Evolutionary conservation across 2,797 vertebrate species (phyloP), one percentile per base, ranked within the genome.

Genomic region (Sus cebifrons): DNA sequence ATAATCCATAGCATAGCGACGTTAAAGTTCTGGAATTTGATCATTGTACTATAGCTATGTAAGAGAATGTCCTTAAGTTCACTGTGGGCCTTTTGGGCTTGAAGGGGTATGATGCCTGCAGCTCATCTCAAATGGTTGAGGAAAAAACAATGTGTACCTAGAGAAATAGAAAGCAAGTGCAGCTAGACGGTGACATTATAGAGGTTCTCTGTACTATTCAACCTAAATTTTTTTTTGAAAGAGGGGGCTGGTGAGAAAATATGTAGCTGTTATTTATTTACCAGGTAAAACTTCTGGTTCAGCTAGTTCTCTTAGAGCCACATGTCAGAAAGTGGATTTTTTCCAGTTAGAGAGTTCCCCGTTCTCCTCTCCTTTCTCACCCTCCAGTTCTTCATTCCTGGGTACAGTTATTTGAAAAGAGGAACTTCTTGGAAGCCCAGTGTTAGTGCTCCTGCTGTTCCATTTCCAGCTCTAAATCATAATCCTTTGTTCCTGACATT

Each of bases 401-500:
- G 10, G 1, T 49, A 27, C 58, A 40, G 79, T 73, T 86, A 23
- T 97, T 97, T 88, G 91, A 7, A 0, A 89, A 95, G 86, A 23
- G 91, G 32, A 86, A 86, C 86, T 96, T 97, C 89, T n/a, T 94
- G 81, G 44, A 49, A 49, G 90, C 79, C 95, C 84, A 97, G 79
- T 92, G 86, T 92, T 29, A 95, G 74, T 92, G 84, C n/a, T 95
- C 87, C 79, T 70, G 49, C 94, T 96, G 98, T 86, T 96, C 65
- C 94, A 32, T 97, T 98, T 93, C 96, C 97, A 91, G 40, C 84
- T 96, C 96, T 75, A 91, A 96, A 96, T 97, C 97, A 85, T 96
- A 98, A 97, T 98, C 98, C 96, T 98, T 98, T 96, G 79, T 96
- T 98, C 98, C 97, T 97, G 97, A 98, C 98, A 98, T 98, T 97